Base-by-base conservation (phyloP, 2,888 invertebrate genomes). In the Cheilosia variabilis region DNA sequence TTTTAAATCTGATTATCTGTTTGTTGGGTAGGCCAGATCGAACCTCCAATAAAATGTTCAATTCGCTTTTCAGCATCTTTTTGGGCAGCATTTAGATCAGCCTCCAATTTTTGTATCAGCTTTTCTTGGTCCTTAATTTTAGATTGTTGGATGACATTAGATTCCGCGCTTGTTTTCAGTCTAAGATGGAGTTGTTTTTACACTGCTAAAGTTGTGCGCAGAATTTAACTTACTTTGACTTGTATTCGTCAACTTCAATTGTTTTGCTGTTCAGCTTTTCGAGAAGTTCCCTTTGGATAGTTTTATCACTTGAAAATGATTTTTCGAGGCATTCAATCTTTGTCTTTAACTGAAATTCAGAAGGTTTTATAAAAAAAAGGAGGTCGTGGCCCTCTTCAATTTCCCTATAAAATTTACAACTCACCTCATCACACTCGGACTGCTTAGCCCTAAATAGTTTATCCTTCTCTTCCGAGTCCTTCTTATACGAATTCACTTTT, bases 371-470 rank as follows among this genome's bases (percentile, higher is more conserved):
- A n/a, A 34, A 34, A 34, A 34, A 34, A 1, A 34, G 2, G 9
- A 34, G 10, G 34, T 2, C 7, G 31, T 31, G 31, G 2, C 34
- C 6, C 7, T 27, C 5, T 7, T 27, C 27, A 27, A 27, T 27
- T 27, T 27, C 6, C 27, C 27, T 6, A 4, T 27, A 27, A 47
- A 41, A 27, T 63, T 4, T 2, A 6, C 5, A 57, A 50, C 15
- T 52, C 57, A 84, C 83, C 73, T 79, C 79, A 27, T 84, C 63
- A n/a, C 47, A 17, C 45, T 84, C 83, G 4, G 1, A 0, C n/a
- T 58, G 53, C 22, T 58, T 73, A 2, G 37, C 43, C 4, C 0
- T 13, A 5, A 68, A n/a, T 10, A 10, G 47, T 7, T 47, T 71
- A 2, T 58, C 57, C 41, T 15, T 73, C n/a, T 65, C 69, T 22